Conservation (phyloP, 2,888 invertebrate genomes). For the Plagiodera versicolora region DNA sequence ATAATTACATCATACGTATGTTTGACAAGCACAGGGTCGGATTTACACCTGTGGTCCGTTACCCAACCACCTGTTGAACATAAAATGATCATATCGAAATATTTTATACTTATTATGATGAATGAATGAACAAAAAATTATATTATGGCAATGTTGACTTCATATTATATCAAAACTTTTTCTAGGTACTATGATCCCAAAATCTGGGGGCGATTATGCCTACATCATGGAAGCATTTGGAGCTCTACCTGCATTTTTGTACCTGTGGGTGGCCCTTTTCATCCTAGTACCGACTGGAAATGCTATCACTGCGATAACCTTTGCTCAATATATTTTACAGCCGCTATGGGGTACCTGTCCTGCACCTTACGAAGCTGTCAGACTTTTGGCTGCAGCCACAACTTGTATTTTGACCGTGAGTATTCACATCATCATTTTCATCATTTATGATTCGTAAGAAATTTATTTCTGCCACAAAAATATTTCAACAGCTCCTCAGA, state of each 20-base stretch:
- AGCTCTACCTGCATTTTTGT: conserved; percentile 88
- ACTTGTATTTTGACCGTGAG: conserved; percentile 66
- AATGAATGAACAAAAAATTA: too few relatives aligned
- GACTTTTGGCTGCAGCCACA: conserved; percentile 84
- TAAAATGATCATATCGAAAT: too few relatives aligned
- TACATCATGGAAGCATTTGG: conserved; percentile 95
- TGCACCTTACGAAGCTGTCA: conserved; percentile 79
- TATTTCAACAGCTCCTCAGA: too few relatives aligned
- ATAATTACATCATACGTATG: too few relatives aligned
- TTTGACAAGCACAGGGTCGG: too few relatives aligned
- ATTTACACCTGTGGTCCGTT: too few relatives aligned
- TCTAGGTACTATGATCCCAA: conserved; percentile 81
- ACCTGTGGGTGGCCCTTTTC: conserved; percentile 93
- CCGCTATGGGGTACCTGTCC: conserved; percentile 83
- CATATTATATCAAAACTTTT: conserved; percentile 36
- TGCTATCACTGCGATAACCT: conserved; percentile 96
- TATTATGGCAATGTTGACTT: too few relatives aligned
- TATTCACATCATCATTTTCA: too few relatives aligned
- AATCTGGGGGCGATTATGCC: conserved; percentile 97
- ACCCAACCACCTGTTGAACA: too few relatives aligned
- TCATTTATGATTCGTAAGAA: too few relatives aligned
- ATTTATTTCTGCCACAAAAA: background rate
- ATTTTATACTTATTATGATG: too few relatives aligned
- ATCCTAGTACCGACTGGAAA: conserved; percentile 87
- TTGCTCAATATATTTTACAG: conserved; percentile 88